Evolutionary conservation across 2,113 vertebrate genomes (phyloP).

Genomic region (Notechis scutatus): DNA sequence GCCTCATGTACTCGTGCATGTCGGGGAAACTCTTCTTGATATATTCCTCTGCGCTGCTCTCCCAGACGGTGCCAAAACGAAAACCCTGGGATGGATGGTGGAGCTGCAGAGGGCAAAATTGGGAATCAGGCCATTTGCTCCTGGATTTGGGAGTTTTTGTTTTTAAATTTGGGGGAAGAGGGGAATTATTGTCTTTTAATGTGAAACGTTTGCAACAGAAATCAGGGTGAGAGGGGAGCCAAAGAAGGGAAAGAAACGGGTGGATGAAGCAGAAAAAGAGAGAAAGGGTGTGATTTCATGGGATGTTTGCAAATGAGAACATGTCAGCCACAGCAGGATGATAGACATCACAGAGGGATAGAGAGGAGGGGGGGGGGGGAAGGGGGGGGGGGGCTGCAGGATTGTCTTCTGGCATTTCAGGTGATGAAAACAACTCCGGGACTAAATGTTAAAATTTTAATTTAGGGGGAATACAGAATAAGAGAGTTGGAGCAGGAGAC

Average conservation of each 20-base stretch:
- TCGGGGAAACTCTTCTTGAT: slow-evolving; percentile 91
- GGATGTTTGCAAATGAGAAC: background rate
- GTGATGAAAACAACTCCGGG: rapidly evolving
- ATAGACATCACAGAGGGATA: background rate
- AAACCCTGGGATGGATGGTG: slow-evolving; percentile 87
- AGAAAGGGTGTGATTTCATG: background rate
- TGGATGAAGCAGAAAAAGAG: background rate
- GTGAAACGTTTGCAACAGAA: background rate
- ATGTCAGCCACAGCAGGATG: background rate
- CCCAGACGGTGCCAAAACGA: slow-evolving; percentile 86
- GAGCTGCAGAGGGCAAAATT: slow-evolving; percentile 69
- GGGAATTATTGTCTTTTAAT: background rate
- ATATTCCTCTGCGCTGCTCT: slow-evolving; percentile 92
- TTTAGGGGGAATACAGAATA: background rate
- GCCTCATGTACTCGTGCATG: slow-evolving; percentile 85
- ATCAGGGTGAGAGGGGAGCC: background rate
- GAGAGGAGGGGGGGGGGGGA: background rate
- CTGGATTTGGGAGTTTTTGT: background rate
- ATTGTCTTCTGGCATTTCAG: background rate
- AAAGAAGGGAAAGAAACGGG: background rate
- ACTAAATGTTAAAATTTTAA: background rate
- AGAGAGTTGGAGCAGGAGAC: background rate
- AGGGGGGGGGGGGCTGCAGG: background rate
- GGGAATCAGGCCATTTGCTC: background rate
- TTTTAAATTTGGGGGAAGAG: background rate